phyloP scores from a whole-genome alignment of 2,113 vertebrate genomes.

The Cyanocitta stelleri region DNA sequence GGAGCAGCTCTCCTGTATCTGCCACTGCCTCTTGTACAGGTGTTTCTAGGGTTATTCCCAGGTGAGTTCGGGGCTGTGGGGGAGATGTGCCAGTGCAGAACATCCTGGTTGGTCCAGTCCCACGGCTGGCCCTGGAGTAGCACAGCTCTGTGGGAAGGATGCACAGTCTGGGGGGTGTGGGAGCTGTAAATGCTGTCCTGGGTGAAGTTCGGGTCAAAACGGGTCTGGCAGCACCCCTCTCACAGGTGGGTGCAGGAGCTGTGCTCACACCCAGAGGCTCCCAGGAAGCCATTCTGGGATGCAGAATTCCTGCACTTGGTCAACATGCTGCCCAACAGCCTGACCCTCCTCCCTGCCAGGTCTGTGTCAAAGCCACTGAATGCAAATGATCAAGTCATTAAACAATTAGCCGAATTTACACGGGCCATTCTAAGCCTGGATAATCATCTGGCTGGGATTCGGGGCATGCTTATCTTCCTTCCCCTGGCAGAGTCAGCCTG shows the following conservation, averaged over 20 bases:
- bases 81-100: neutral
- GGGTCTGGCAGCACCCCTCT: neutral
- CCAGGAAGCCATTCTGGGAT: neutral
- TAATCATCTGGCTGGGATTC: neutral
- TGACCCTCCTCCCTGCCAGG: neutral
- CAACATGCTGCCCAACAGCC: neutral
- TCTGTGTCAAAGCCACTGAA: neutral
- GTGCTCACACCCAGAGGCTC: neutral
- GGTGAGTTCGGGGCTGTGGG: neutral
- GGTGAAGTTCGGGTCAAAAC: neutral
- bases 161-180: neutral
- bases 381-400: neutral
- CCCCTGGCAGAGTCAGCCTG: neutral
- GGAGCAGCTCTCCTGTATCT: neutral
- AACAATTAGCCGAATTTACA: constrained; percentile 27
- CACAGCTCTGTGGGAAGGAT: neutral
- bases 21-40: neutral
- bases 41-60: neutral
- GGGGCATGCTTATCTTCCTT: neutral
- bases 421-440: constrained; percentile 1
- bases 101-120: neutral
- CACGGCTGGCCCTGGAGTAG: neutral
- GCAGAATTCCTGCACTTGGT: neutral
- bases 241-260: neutral
- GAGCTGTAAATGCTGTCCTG: neutral